phyloP scores from a whole-genome alignment of 2,888 invertebrate genomes.

The Apomyelois bistriatella region DNA sequence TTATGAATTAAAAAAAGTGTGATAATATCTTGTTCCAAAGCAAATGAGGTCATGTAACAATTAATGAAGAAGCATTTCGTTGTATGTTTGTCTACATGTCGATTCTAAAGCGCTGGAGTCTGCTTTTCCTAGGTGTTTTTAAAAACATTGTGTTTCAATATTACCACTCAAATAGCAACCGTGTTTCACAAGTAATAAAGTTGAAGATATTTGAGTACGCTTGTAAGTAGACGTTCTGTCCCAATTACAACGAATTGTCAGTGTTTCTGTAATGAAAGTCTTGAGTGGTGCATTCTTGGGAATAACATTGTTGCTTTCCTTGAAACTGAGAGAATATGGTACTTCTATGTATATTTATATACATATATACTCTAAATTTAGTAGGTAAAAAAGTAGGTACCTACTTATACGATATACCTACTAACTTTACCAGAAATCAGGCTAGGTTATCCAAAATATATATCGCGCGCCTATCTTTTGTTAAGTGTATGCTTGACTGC shows the following conservation, averaged over 20 bases:
- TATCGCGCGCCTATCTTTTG: too few species aligned
- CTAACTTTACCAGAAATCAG: too few species aligned
- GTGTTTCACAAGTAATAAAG: conserved; percentile 24
- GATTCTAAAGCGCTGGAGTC: conserved; percentile 48
- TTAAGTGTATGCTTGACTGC: too few species aligned
- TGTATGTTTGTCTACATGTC: conserved; percentile 50
- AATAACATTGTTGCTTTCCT: conserved; percentile 26
- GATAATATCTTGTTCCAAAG: not conserved
- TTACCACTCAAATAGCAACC: conserved; percentile 27
- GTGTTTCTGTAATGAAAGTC: conserved; percentile 50
- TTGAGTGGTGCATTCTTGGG: conserved; percentile 24
- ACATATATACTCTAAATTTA: too few species aligned
- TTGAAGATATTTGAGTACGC: conserved; percentile 21
- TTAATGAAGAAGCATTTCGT: conserved; percentile 22
- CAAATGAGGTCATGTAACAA: too few species aligned
- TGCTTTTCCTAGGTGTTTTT: conserved; percentile 47
- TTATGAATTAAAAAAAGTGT: not conserved
- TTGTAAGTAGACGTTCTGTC: conserved; percentile 29
- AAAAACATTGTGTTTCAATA: conserved; percentile 40
- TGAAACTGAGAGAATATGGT: not conserved
- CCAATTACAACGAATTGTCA: conserved; percentile 37
- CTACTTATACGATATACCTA: too few species aligned
- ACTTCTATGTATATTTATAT: not conserved
- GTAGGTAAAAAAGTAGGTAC: too few species aligned
- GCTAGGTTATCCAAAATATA: too few species aligned